Percentiles rank a stretch among this genome's conserved stretches.
These are phyloP conservation scores for Xiphophorus maculatus DNA, from an alignment of 2,113 vertebrate species.

Conservation along the genomic window DNA sequence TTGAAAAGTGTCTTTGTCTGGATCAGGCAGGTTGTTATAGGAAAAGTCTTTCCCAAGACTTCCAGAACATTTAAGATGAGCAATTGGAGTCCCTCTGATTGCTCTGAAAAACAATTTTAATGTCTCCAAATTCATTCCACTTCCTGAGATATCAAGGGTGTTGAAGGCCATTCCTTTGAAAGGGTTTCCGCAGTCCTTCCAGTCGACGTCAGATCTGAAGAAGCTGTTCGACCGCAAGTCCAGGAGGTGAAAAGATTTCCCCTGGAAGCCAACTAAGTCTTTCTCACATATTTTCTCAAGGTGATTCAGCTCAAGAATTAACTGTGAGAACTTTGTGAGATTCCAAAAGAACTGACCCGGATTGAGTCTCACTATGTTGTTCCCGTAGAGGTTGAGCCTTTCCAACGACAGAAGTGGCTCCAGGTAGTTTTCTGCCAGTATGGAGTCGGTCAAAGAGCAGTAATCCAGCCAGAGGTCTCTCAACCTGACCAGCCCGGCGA, in stretches of 20 bases:
- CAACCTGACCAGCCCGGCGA: conserved; percentile 81
- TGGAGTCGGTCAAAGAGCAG: conserved; percentile 75
- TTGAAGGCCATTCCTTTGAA: conserved; percentile 80
- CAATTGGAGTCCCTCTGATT: conserved; percentile 80
- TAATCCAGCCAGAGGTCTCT: conserved; percentile 70
- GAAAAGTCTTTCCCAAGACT: conserved; percentile 81
- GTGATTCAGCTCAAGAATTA: conserved; percentile 79
- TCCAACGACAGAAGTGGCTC: conserved; percentile 81
- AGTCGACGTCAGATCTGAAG: conserved; percentile 20
- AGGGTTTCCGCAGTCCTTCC: conserved; percentile 84
- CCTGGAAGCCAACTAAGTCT: conserved; percentile 82
- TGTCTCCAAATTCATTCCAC: conserved; percentile 56
- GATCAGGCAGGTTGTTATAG: conserved; percentile 79
- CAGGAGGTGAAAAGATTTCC: conserved; percentile 80
- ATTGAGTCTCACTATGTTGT: conserved; percentile 75
- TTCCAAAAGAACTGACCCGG: conserved; percentile 84
- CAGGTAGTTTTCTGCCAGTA: conserved; percentile 82
- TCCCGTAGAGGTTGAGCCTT: conserved; percentile 78
- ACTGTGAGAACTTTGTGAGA: conserved; percentile 71
- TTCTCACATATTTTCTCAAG: conserved; percentile 81
- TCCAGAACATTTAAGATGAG: conserved; percentile 62
- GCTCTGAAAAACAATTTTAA: conserved; percentile 70
- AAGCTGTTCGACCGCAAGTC: conserved; percentile 66
- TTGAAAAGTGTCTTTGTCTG: conserved; percentile 82
- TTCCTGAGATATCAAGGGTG: conserved; percentile 74